Conservation (phyloP, 2,113 vertebrate species). For the Equus przewalskii region DNA sequence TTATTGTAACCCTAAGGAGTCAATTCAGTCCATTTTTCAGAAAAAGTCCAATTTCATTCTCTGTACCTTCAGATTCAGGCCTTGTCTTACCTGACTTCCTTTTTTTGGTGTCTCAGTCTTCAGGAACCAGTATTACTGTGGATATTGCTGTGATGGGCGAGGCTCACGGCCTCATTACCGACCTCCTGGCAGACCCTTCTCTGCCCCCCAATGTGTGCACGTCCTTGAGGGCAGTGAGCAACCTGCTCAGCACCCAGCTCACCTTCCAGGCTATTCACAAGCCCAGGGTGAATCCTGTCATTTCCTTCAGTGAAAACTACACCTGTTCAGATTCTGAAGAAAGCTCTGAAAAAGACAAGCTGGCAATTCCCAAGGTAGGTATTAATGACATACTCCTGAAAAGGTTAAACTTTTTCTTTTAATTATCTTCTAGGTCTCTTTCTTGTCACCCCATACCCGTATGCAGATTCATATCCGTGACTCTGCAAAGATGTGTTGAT, state of each 20-base stretch:
- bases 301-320: conserved; percentile 93
- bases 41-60: background rate
- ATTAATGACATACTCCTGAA: rapidly evolving
- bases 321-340: conserved; percentile 97
- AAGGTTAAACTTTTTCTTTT: background rate
- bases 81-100: background rate
- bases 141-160: conserved; percentile 99
- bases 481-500: background rate
- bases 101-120: conserved; percentile 89
- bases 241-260: conserved; percentile 96
- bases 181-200: conserved; percentile 96
- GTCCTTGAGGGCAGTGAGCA: conserved; percentile 96
- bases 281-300: conserved; percentile 90
- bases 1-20: background rate
- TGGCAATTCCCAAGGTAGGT: conserved; percentile 95
- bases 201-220: conserved; percentile 96
- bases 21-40: background rate
- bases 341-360: conserved; percentile 94
- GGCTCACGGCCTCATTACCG: conserved; percentile 97
- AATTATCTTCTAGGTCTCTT: background rate
- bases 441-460: background rate
- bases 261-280: conserved; percentile 97
- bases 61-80: background rate
- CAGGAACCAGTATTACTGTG: conserved; percentile 97
- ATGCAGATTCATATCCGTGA: background rate